Evolutionary conservation across 2,888 invertebrate genomes (phyloP), one percentile per base, ranked within the genome.

Genomic region (Disparrhopalites patrizii): DNA sequence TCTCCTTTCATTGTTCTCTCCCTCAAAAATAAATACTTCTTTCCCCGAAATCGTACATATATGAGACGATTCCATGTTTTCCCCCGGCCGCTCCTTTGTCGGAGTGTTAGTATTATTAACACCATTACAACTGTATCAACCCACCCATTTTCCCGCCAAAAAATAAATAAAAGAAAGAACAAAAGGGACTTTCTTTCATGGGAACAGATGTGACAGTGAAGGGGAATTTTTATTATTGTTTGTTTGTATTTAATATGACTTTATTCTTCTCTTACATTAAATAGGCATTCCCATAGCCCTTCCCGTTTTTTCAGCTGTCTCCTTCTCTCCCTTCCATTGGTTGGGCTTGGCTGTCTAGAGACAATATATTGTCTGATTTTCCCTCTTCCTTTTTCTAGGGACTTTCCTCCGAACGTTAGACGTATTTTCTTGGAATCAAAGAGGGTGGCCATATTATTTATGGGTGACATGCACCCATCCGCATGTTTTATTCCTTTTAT

Each of bases 211-310:
- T 27, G 40, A 57, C 40, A 43, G 25, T n/a, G 28, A 31, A 25
- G 18, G 40, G 18, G 13, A 43, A 50, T 20, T 28, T 15, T 43
- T 47, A 30, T 47, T 30, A 25, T 7, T 43, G 28, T 60, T 50
- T 60, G 60, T 50, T 60, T 60, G 50, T n/a, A n/a, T 31, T 50
- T 60, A 60, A 60, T 60, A 60, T 60, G 60, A 47, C 60, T 60
- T 60, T 60, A 60, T 60, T 33, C 60, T 60, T 31, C 47, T 50
- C 31, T 60, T 60, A 47, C 33, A 60, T 60, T 60, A 60, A 60
- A 60, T 31, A 30, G 20, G 23, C 47, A 60, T 60, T 60, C 40
- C 36, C 50, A 60, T 60, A 60, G 47, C 33, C 25, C 50, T 50
- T 43, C 3, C 18, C 7, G 25, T 47, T 60, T 60, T 31, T 25